Base-by-base conservation (phyloP, 2,888 invertebrate genomes). In the Teleiodes luculella region DNA sequence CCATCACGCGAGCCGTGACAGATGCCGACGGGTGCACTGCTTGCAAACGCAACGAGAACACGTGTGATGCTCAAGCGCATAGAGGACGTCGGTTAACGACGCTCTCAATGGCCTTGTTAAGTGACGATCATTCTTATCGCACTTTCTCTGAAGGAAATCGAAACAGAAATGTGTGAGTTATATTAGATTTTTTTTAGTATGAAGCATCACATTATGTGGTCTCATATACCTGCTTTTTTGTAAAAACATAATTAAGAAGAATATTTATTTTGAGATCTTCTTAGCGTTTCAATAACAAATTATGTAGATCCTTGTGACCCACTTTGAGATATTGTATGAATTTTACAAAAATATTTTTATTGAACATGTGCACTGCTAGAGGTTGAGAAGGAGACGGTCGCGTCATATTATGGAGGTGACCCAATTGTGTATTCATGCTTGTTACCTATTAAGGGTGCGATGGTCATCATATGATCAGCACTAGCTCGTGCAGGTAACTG, bases 51-150 rank as follows among this genome's bases (percentile, higher is more conserved):
- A 65, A 69, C 67, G 65, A 70, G 70, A 67, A 71, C 75, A 73
- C 73, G 70, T 76, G 73, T 78, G 67, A 69, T 66, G 68, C 68
- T 74, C 74, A 72, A 73, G 70, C 65, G 68, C 66, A 66, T 65
- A 66, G 67, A 70, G 74, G 71, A 71, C 72, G 65, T 63, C 60
- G 64, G 70, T 62, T 83, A 80, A 82, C 78, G 80, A 80, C 69
- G 68, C 65, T 63, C 64, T 70, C 68, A 64, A 70, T 67, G 73
- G 65, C 67, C 68, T 66, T 67, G 70, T 73, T 72, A 71, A 72
- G 64, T 69, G 60, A 64, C 61, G 61, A 66, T 68, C 61, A 64
- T 67, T 66, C 56, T 66, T 71, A 58, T 60, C 59, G 53, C 52
- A 53, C 66, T 66, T 65, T 65, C 54, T 57, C 57, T 52, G 13